Conservation (phyloP, 2,888 invertebrate species). For the Exephanes ischioxanthus region DNA sequence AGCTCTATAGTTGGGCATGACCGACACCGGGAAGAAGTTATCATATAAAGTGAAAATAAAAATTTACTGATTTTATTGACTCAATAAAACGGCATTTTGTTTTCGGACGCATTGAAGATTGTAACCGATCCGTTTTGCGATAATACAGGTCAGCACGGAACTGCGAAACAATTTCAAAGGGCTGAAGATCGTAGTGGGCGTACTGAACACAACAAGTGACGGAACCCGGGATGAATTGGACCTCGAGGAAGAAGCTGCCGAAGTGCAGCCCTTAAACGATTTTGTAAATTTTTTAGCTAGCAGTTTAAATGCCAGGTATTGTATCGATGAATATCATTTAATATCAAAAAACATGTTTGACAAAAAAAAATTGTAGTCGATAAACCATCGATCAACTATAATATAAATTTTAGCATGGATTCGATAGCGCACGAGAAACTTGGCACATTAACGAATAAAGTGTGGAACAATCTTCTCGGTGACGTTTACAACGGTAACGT, state of each 20-base stretch:
- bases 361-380: not conserved
- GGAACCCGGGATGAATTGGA: conserved; percentile 81
- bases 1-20: not conserved
- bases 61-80: not conserved
- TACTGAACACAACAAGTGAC: conserved; percentile 85
- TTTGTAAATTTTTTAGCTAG: conserved; percentile 86
- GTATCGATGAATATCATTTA: not conserved
- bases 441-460: conserved; percentile 85
- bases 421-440: conserved; percentile 80
- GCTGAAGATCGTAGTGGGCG: conserved; percentile 84
- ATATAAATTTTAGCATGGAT: conserved; percentile 73
- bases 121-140: not conserved
- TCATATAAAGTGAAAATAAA: not conserved
- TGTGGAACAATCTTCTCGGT: conserved; percentile 88
- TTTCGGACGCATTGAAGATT: not conserved
- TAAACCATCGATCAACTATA: not conserved
- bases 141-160: conserved; percentile 72
- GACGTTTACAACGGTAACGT: conserved; percentile 87
- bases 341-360: not conserved
- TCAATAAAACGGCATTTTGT: not conserved
- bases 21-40: not conserved
- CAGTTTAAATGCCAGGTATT: conserved; percentile 86
- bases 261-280: conserved; percentile 84
- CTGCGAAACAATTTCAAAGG: conserved; percentile 79
- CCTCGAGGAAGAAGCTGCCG: conserved; percentile 85